Percentiles rank a stretch among this genome's conserved stretches.
These are phyloP conservation scores for Melipona beecheii DNA, from an alignment of 2,888 invertebrate genomes.

Conservation along the genomic window DNA sequence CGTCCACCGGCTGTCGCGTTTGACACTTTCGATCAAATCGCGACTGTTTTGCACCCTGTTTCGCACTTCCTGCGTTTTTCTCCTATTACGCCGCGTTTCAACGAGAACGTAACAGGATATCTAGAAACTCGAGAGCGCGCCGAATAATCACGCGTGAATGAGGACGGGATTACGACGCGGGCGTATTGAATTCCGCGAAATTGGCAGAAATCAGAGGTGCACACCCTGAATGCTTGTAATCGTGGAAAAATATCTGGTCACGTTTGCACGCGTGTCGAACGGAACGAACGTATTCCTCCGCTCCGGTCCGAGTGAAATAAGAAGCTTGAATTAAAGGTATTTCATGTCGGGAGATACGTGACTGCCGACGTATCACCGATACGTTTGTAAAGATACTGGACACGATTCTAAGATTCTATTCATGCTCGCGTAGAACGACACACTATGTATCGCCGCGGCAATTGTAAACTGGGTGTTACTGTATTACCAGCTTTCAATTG, in stretches of 20 bases:
- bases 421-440: neutral
- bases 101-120: constrained; percentile 23
- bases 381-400: constrained; percentile 5
- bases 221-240: constrained; percentile 67
- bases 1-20: constrained; percentile 40
- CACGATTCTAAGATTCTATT: constrained; percentile 8
- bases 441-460: neutral
- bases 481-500: neutral
- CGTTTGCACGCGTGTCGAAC: constrained; percentile 55
- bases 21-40: constrained; percentile 67
- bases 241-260: constrained; percentile 66
- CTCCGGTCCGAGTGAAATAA: neutral
- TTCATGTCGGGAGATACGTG: constrained; percentile 24
- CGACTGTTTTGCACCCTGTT: constrained; percentile 61
- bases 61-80: neutral
- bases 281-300: neutral
- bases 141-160: constrained; percentile 66
- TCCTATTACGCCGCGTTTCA: constrained; percentile 9
- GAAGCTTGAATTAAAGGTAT: constrained; percentile 35
- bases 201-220: constrained; percentile 60
- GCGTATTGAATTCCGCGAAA: constrained; percentile 64
- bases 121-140: constrained; percentile 29
- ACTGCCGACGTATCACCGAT: constrained; percentile 25
- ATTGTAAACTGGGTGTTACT: neutral
- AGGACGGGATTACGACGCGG: constrained; percentile 47